phyloP scores from a whole-genome alignment of 35 echinoderm and acorn worm species.

The Lytechinus variegatus region DNA sequence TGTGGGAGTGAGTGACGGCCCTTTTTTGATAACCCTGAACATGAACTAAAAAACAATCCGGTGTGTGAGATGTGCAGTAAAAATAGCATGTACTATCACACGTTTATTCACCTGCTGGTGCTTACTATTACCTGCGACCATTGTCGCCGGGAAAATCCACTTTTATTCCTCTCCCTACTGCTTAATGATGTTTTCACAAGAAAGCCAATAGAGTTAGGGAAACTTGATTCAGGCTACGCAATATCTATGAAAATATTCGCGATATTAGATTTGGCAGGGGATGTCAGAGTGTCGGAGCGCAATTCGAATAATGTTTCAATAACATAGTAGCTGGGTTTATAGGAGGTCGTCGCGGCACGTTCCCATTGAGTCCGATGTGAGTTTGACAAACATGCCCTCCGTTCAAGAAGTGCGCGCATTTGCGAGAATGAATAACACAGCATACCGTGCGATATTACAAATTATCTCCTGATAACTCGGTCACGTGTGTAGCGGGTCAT shows the following conservation, averaged over 20 bases:
- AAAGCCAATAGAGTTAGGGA: background rate
- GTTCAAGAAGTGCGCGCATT: background rate
- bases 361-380: background rate
- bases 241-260: slow-evolving; percentile 13
- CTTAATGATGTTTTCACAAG: slow-evolving; percentile 19
- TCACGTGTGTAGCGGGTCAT: background rate
- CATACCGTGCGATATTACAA: background rate
- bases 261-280: background rate
- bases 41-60: background rate
- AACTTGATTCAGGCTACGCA: background rate
- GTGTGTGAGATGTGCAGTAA: background rate
- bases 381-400: background rate
- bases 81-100: background rate
- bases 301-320: background rate
- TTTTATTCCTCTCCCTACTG: background rate
- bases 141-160: background rate
- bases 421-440: background rate
- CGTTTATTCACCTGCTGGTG: background rate
- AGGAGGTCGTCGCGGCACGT: background rate
- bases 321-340: background rate
- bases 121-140: slow-evolving; percentile 9
- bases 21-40: background rate
- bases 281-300: background rate
- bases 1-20: background rate
- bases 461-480: background rate